Evolutionary conservation across 2,888 invertebrate species (phyloP), one percentile per base, ranked within the genome.

Genomic region (Cataglyphis altisquamis): DNA sequence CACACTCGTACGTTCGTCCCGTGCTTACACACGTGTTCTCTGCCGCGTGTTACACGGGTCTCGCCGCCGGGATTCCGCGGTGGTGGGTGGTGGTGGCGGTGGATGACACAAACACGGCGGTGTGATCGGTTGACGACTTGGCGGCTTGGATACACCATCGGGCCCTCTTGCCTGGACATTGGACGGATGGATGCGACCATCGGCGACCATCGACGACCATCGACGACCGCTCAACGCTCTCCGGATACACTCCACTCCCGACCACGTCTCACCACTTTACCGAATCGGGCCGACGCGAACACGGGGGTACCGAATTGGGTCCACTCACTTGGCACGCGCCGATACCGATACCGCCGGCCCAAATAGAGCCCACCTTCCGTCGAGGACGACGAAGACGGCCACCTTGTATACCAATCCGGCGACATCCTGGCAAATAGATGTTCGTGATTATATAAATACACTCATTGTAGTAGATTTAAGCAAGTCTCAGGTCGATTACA

Each of bases 321-420:
- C 89, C 86, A 83, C 85, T 84, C 48, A 48, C 41, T 89, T 90
- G 89, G 89, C 87, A 90, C 81, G 85, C 90, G 87, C 83, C 86
- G 90, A 89, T 91, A 89, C 90, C 87, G 90, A 90, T 91, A 88
- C 84, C 87, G 86, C 87, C 86, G 92, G 91, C 94, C 94, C 95
- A 96, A 97, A 91, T 90, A 97, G 97, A 97, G 97, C 96, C 97
- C 97, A 95, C 98, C 98, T 96, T 98, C 98, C 96, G 97, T 99
- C 96, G 98, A 98, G 97, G 99, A 99, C 97, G 99, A 99, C 97
- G 98, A 98, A 96, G 99, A 99, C 96, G 99, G 99, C 96, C 99
- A 99, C 96, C 98, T 99, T 96, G 98, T 99, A 96, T 99, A 99
- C 98, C 98, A 98, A 96, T 97, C 97, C 96, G 99, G 99, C 96